Base-by-base conservation (phyloP, 2,797 vertebrate genomes). In the Melanogrammus aeglefinus region DNA sequence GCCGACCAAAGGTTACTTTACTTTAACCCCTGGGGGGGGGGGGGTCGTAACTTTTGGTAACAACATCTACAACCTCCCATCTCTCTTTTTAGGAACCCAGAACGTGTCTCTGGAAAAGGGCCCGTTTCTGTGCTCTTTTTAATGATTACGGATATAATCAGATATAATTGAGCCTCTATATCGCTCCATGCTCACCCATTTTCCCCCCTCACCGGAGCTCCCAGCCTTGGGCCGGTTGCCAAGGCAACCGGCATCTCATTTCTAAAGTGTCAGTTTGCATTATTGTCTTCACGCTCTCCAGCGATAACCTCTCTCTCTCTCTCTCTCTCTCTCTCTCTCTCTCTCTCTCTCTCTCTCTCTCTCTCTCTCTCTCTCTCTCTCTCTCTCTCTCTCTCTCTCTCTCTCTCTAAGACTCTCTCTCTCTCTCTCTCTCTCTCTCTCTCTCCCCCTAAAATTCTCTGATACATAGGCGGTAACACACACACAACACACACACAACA, bases 201-300 rank as follows among this genome's bases (percentile, higher is more conserved):
- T 95, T 95, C 96, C 93, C 94, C 95, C 83, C 14, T 94, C 94
- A 94, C 92, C 79, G 94, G 95, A 95, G 96, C 96, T 82, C 94
- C 91, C 94, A 95, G 95, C 96, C 95, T 95, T 93, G 94, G 95
- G 96, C 96, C 93, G 91, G 97, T 98, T 96, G 95, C 96, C 96
- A 96, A 95, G 95, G 96, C 94, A 97, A 98, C 97, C 93, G 71
- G 96, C 95, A 96, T 96, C 97, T 98, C 96, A 98, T 98, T 97
- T 98, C 96, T 97, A 94, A 97, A 97, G 97, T 98, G 97, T 98
- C 97, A 97, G 96, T 97, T 98, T 97, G 96, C 94, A 97, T 99
- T 99, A 98, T 97, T 98, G 97, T 97, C 97, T 98, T 97, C 96
- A 96, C 95, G 96, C 96, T 97, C 95, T 96, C 95, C 95, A 96